Base-by-base conservation (phyloP, 2,888 invertebrate genomes). In the Campaea margaritaria region DNA sequence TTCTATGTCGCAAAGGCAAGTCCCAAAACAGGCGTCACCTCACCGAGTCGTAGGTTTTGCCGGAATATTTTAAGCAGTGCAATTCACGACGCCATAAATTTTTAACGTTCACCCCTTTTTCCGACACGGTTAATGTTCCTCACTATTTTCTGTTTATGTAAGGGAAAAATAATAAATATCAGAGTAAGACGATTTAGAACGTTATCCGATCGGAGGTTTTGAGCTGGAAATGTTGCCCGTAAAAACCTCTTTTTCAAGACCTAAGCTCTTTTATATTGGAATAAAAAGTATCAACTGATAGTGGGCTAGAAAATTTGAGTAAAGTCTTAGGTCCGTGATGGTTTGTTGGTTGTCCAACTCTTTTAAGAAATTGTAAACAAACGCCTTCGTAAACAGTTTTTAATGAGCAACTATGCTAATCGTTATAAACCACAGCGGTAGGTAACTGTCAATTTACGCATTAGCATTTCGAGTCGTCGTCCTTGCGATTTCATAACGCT, bases 401-500 rank as follows among this genome's bases (percentile, higher is more conserved):
- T n/a, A 38, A n/a, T 34, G 34, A 10, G n/a, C 38, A 38, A 10
- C 12, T 38, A n/a, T n/a, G 38, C 38, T 12, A 4, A n/a, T n/a
- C 21, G 21, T 21, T 21, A 21, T 21, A 38, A 38, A 12, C 38
- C 15, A 12, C 21, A 3, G n/a, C n/a, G n/a, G n/a, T 21, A 3
- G 21, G 12, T 38, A 41, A 21, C 34, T 49, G 34, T 43, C 38
- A 41, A 45, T 54, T 48, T 53, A 14, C 28, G 31, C 48, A 49
- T 48, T 21, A 58, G 56, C 14, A 50, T 58, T 57, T 58, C 41
- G 13, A 65, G 47, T 62, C 12, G 59, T 47, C 50, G 64, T 64
- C 69, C 65, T 67, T 67, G 65, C 62, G 65, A 74, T 79, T 77
- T 79, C 75, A 75, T 76, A 80, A 75, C 70, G 62, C 57, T 64